Percentiles rank a stretch among this genome's conserved stretches.
Evolutionary conservation across 2,113 vertebrate genomes (phyloP).

Genomic region (Zeus faber): DNA sequence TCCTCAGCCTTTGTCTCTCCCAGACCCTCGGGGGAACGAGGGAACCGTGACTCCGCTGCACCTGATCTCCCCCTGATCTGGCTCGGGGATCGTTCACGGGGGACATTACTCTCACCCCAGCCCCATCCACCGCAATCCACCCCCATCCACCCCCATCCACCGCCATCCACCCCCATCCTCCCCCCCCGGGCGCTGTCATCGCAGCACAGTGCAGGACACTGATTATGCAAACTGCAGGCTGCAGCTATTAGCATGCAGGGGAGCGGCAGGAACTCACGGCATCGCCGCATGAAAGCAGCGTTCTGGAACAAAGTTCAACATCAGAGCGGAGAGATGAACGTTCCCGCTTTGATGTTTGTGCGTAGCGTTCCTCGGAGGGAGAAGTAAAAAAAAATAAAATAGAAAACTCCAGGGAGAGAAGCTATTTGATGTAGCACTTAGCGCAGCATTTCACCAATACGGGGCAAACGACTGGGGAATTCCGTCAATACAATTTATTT

Average conservation of each 20-base stretch:
- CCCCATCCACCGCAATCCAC: background rate
- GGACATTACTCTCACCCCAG: slow-evolving; percentile 44
- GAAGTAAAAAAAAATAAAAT: slow-evolving; percentile 32
- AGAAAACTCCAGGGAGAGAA: slow-evolving; percentile 31
- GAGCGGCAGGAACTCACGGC: slow-evolving; percentile 21
- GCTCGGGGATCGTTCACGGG: slow-evolving; percentile 40
- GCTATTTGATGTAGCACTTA: slow-evolving; percentile 45
- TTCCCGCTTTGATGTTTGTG: slow-evolving; percentile 61
- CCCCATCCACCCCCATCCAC: background rate
- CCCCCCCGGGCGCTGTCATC: slow-evolving; percentile 17
- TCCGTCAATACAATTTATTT: slow-evolving; percentile 9
- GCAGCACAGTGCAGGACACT: slow-evolving; percentile 35
- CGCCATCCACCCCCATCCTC: background rate
- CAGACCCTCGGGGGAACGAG: slow-evolving; percentile 45
- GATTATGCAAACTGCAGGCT: slow-evolving; percentile 52
- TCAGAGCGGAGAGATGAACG: slow-evolving; percentile 43
- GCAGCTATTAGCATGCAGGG: slow-evolving; percentile 39
- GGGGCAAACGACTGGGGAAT: slow-evolving; percentile 8
- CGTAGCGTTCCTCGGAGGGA: slow-evolving; percentile 46
- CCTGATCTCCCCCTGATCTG: slow-evolving; percentile 55
- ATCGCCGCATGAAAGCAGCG: slow-evolving; percentile 53
- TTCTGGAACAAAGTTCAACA: slow-evolving; percentile 59
- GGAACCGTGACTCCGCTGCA: slow-evolving; percentile 51
- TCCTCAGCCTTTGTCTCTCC: slow-evolving; percentile 65
- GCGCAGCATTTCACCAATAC: slow-evolving; percentile 32